phyloP scores from a whole-genome alignment of 2,888 invertebrate genomes.

The Epirrhoe alternata region DNA sequence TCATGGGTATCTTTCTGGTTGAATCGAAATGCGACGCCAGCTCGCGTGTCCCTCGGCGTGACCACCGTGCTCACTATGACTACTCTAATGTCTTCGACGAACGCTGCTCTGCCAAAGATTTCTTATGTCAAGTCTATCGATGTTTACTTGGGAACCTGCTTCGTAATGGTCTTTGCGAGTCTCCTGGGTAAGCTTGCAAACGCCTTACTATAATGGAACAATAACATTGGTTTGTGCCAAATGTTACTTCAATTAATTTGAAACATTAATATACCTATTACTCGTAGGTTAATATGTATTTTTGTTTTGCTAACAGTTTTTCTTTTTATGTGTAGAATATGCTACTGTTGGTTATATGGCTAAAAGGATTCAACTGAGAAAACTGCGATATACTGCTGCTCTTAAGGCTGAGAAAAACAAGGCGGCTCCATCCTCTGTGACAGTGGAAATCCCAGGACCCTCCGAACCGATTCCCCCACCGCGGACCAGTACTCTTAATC shows the following conservation, averaged over 20 bases:
- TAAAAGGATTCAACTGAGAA: slow-evolving; percentile 97
- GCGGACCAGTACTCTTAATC: slow-evolving; percentile 88
- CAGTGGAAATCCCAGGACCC: slow-evolving; percentile 76
- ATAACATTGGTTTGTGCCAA: not conserved
- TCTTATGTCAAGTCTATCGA: slow-evolving; percentile 99
- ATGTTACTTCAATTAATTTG: not conserved
- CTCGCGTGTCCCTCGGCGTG: slow-evolving; percentile 96
- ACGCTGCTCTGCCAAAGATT: slow-evolving; percentile 98
- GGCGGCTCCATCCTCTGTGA: not conserved
- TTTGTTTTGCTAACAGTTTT: not conserved
- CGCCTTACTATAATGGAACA: not conserved
- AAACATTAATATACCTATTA: not conserved
- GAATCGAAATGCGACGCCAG: slow-evolving; percentile 97
- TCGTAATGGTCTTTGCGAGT: slow-evolving; percentile 99
- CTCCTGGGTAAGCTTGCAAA: slow-evolving; percentile 88
- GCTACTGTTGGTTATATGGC: slow-evolving; percentile 99
- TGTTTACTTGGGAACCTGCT: slow-evolving; percentile 98
- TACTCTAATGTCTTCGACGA: slow-evolving; percentile 98
- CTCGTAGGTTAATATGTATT: not conserved
- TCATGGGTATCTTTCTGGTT: slow-evolving; percentile 99
- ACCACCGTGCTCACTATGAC: slow-evolving; percentile 99
- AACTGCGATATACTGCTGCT: slow-evolving; percentile 94
- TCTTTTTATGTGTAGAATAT: slow-evolving; percentile 84
- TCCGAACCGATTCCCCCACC: slow-evolving; percentile 85
- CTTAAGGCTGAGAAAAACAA: slow-evolving; percentile 95